Base-by-base conservation (phyloP, 2,113 vertebrate genomes). In the Microcebus lehilahytsara region DNA sequence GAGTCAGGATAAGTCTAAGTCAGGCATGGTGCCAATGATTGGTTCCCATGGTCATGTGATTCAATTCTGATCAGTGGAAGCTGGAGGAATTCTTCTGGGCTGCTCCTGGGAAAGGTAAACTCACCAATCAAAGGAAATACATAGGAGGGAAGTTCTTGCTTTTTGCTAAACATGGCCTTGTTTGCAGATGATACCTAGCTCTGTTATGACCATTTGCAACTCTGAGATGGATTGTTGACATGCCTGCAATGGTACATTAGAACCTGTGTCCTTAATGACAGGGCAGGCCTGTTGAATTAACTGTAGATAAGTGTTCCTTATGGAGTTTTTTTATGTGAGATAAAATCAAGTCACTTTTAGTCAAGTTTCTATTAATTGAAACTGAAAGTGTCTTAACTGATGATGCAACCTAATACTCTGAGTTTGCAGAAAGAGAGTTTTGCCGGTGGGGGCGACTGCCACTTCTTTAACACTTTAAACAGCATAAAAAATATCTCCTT, bases 381-480 rank as follows among this genome's bases (percentile, higher is more conserved):
- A 22, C 85, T 91, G 60, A 89, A 95, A 83, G 49, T 56, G 67
- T 75, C 46, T 92, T 75, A 83, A 89, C 30, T n/a, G 34, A 58
- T 90, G 81, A 66, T 85, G 14, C 34, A 80, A 91, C 80, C 10
- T 37, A 94, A 84, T 51, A 71, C 46, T 64, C 2, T 58, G 78
- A 83, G 81, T 96, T 86, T 96, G 19, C 67, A 90, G 51, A 67
- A 71, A 75, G 46, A 75, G 49, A 87, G 14, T 86, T 66, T 80
- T 95, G 56, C 78, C 88, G 27, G 32, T 94, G 11, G 74, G 37
- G 30, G 62, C 74, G 66, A 53, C 67, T 78, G 49, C 75, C 40
- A 89, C 53, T 88, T 91, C 60, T 27, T 96, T 94, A 94, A 69
- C 32, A 27, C 67, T 96, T 95, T 86, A 93, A 89, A 91, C 42